phyloP scores from a whole-genome alignment of 2,888 invertebrate genomes.

The Steromphala cineraria region DNA sequence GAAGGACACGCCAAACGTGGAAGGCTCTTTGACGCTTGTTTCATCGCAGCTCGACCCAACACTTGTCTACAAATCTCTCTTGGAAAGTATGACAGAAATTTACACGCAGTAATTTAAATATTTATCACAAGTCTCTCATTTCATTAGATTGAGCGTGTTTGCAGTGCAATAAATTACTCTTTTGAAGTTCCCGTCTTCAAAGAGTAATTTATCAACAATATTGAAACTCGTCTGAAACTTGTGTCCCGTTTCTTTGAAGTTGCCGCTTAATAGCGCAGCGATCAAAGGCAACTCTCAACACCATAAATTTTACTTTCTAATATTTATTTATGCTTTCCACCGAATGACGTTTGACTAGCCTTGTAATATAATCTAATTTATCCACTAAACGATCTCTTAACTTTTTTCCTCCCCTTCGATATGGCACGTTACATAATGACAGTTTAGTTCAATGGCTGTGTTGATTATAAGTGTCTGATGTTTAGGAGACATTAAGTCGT shows the following conservation, averaged over 20 bases:
- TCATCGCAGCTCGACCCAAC: background rate
- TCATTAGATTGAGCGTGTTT: slow-evolving; percentile 20
- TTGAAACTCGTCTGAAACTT: slow-evolving; percentile 10
- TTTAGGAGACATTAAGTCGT: too few relatives aligned
- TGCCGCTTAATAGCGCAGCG: background rate
- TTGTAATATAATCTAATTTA: slow-evolving; percentile 19
- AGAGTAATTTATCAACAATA: slow-evolving; percentile 23
- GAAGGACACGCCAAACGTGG: too few relatives aligned
- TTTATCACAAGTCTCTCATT: slow-evolving; percentile 12
- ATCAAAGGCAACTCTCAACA: slow-evolving; percentile 20
- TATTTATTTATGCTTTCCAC: slow-evolving; percentile 23
- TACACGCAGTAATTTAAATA: slow-evolving; percentile 22
- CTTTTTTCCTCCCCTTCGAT: background rate
- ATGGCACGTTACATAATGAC: slow-evolving; percentile 4
- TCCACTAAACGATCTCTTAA: slow-evolving; percentile 6
- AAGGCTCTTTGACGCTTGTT: too few relatives aligned
- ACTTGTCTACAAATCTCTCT: background rate
- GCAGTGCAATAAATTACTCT: slow-evolving; percentile 16
- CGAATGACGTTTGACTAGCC: slow-evolving; percentile 13
- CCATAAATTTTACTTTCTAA: slow-evolving; percentile 21
- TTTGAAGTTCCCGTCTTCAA: slow-evolving; percentile 20
- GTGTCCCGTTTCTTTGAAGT: slow-evolving; percentile 12
- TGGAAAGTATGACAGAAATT: slow-evolving; percentile 16
- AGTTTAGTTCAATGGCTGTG: too few relatives aligned
- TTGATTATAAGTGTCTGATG: too few relatives aligned